A percentile compares a stretch with the other conserved stretches of the same genome.
Conservation (phyloP, 2,888 invertebrate genomes). For the Pherbina coryleti region DNA sequence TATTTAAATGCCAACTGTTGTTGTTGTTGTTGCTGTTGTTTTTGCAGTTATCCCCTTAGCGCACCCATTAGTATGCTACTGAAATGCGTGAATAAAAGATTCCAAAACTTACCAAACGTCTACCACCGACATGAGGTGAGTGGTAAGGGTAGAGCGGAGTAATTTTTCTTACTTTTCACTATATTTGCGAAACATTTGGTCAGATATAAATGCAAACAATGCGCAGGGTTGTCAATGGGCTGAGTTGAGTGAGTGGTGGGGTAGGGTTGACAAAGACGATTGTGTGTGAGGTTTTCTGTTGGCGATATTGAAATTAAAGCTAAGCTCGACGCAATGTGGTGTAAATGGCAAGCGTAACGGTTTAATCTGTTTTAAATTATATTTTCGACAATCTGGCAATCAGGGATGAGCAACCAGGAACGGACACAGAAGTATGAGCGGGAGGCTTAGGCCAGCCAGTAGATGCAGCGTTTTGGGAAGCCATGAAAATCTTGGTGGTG, state of each 20-base stretch:
- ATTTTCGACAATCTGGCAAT: conserved; percentile 51
- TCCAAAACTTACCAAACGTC: conserved; percentile 22
- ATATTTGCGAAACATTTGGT: conserved; percentile 61
- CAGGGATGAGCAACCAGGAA: conserved; percentile 1
- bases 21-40: conserved; percentile 38
- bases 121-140: not conserved
- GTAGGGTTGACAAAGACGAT: not conserved
- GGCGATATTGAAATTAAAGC: conserved; percentile 36
- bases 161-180: not conserved
- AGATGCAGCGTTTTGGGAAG: conserved; percentile 46
- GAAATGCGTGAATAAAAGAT: conserved; percentile 33
- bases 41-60: conserved; percentile 39
- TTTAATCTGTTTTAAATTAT: conserved; percentile 69
- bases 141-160: not conserved
- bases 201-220: conserved; percentile 56
- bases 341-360: conserved; percentile 65
- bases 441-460: too few relatives aligned
- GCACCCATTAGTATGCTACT: conserved; percentile 63
- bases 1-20: conserved; percentile 57
- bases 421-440: too few relatives aligned
- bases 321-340: conserved; percentile 54
- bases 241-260: not conserved
- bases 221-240: conserved; percentile 4
- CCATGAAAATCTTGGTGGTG: conserved; percentile 23
- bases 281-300: not conserved